Evolutionary conservation across 1,140 invertebrate species (phyloP).

Genomic region (Pogonognathellus flavescens): DNA sequence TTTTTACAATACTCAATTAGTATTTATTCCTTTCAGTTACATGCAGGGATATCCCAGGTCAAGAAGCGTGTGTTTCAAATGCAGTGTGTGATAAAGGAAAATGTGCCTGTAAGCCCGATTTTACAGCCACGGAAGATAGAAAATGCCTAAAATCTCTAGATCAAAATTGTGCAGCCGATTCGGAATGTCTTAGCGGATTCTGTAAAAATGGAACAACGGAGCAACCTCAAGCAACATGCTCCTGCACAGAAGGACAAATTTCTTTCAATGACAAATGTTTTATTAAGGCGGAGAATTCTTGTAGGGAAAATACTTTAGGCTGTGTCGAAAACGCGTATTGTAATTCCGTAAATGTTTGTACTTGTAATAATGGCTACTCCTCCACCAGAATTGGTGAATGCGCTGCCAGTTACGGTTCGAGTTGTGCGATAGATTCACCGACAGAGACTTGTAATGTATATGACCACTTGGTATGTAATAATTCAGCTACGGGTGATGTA

Average conservation of each 20-base stretch:
- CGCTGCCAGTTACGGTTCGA: neutral
- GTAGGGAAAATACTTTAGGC: neutral
- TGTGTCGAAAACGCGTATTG: neutral
- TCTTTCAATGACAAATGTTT: neutral
- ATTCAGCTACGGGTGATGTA: neutral
- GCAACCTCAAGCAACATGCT: neutral
- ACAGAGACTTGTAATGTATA: neutral
- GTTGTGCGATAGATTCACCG: neutral
- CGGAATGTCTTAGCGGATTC: neutral
- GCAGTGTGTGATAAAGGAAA: neutral
- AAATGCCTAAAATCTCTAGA: neutral
- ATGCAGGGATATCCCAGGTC: too few species aligned
- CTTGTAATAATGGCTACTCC: neutral
- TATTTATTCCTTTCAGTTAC: too few species aligned
- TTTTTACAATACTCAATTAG: too few species aligned
- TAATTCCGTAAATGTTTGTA: neutral
- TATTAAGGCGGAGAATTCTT: neutral
- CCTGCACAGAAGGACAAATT: neutral
- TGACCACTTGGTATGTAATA: neutral
- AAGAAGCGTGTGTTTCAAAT: neutral
- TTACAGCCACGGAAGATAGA: neutral
- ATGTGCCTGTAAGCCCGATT: neutral
- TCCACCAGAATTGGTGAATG: neutral
- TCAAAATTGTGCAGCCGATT: neutral
- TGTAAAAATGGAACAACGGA: neutral